Percentiles rank a stretch among this genome's conserved stretches.
phyloP scores from a whole-genome alignment of 2,797 vertebrate species.

The Sebastes iracundus region DNA sequence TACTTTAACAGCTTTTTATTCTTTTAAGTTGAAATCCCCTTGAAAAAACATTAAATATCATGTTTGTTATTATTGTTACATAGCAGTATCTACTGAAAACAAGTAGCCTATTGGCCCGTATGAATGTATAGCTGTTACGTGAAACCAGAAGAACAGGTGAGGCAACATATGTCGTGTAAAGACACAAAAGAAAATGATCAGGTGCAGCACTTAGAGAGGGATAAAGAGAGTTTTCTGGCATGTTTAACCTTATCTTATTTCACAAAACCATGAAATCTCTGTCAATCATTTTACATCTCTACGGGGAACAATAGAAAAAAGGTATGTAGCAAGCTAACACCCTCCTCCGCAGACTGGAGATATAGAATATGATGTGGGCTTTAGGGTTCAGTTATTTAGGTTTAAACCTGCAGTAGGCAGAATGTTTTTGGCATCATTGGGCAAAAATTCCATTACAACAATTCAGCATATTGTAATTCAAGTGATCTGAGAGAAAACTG shows the following conservation, averaged over 20 bases:
- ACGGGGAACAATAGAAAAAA: not conserved
- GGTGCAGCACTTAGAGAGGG: no score
- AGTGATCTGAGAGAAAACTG: no score
- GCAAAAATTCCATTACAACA: no score
- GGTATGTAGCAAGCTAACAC: fast-evolving
- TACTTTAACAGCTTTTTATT: not conserved
- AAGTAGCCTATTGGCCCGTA: not conserved
- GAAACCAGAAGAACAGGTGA: slow-evolving; percentile 48
- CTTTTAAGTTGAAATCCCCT: fast-evolving
- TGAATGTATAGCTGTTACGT: not conserved
- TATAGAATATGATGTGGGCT: not conserved
- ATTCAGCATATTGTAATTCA: no score
- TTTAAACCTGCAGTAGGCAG: no score
- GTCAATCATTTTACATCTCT: not conserved
- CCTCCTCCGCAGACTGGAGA: no score
- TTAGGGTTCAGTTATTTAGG: not conserved
- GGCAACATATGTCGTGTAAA: not conserved
- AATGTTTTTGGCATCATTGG: no score
- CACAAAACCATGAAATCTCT: not conserved
- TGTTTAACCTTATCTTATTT: not conserved
- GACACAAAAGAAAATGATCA: not conserved
- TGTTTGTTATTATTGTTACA: not conserved
- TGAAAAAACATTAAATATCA: not conserved
- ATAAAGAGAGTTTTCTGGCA: not conserved
- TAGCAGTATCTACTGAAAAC: not conserved